Percentiles rank a stretch among this genome's conserved stretches.
Conservation (phyloP, 2,113 vertebrate genomes). For the Calyptomena viridis region DNA sequence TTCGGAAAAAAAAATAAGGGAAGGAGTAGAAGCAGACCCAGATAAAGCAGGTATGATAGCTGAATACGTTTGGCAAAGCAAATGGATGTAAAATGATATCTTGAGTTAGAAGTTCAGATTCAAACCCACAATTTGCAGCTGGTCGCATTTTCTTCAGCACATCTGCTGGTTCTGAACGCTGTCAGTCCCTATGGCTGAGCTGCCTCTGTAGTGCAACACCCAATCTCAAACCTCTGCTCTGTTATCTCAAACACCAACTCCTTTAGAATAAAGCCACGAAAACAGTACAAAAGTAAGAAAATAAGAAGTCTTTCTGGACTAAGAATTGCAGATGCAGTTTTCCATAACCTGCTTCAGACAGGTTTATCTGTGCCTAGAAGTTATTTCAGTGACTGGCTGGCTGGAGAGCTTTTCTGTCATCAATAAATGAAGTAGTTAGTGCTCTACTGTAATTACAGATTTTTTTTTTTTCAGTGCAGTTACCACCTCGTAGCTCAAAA, state of each 20-base stretch:
- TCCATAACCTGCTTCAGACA: not conserved
- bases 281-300: not conserved
- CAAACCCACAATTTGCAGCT: not conserved
- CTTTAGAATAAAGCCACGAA: not conserved
- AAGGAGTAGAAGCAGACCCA: not conserved
- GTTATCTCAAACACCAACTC: rapidly evolving
- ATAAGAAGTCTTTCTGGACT: not conserved
- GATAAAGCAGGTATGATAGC: not conserved
- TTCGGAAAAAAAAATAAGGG: not conserved
- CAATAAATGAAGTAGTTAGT: not conserved
- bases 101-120: not conserved
- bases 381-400: not conserved
- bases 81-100: not conserved
- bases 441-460: not conserved
- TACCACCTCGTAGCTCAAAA: not conserved
- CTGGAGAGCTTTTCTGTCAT: not conserved
- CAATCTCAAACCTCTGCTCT: not conserved
- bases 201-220: not conserved
- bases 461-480: not conserved
- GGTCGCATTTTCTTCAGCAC: not conserved
- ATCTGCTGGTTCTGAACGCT: not conserved
- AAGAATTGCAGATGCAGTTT: not conserved
- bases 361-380: not conserved
- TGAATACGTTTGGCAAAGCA: not conserved
- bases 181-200: not conserved